These are phyloP conservation scores for Chamaetylas fuelleborni DNA, from an alignment of 2,113 vertebrate genomes.

Conservation along the genomic window DNA sequence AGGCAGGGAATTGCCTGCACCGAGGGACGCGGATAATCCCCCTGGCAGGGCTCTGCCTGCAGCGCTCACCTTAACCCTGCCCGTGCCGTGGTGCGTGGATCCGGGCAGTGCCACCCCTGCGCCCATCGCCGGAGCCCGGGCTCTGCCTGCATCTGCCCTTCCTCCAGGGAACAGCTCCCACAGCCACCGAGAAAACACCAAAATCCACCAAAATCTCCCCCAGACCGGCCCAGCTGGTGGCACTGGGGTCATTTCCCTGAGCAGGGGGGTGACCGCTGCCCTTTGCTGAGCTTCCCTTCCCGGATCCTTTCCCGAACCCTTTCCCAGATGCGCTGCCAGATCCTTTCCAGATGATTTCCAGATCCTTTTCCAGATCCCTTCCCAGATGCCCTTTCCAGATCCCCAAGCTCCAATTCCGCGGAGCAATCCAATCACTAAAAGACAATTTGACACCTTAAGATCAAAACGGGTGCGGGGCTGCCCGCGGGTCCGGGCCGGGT, in stretches of 20 bases:
- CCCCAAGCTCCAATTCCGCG: neutral
- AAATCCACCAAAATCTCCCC: neutral
- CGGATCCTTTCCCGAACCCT: neutral
- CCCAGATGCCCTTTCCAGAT: neutral
- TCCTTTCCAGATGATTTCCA: neutral
- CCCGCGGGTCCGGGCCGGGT: neutral
- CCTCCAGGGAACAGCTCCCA: neutral
- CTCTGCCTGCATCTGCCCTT: neutral
- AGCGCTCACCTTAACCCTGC: neutral
- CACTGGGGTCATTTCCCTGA: accelerated
- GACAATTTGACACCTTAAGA: neutral
- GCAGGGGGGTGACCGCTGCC: accelerated
- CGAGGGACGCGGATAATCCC: neutral
- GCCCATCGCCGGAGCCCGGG: neutral
- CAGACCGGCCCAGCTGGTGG: neutral
- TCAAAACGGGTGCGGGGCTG: neutral
- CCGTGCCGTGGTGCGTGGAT: accelerated
- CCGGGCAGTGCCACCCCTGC: neutral
- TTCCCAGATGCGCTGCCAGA: neutral
- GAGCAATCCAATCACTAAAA: neutral
- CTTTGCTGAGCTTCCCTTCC: accelerated
- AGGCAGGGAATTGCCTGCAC: conserved; percentile 38
- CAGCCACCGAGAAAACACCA: neutral
- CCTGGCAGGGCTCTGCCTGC: neutral
- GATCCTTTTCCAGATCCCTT: neutral